Evolutionary conservation across 2,888 invertebrate species (phyloP).

Genomic region (Chloromyia formosa): DNA sequence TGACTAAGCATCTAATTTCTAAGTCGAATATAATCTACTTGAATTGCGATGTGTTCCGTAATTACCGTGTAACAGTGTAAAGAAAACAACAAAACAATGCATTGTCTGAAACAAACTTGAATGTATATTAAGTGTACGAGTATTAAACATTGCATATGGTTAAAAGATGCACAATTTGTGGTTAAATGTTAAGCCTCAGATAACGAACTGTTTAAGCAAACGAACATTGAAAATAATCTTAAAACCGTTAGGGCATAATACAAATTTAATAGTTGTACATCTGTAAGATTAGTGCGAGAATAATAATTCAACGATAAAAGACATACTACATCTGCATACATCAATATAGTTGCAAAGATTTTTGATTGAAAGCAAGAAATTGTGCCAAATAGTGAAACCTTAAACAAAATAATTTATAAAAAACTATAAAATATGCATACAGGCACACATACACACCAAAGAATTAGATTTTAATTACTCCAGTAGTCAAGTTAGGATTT

Average conservation of each 20-base stretch:
- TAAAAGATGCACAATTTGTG: conserved; percentile 19
- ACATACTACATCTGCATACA: not conserved
- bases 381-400: conserved; percentile 37
- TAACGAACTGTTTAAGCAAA: conserved; percentile 7
- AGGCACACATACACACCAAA: conserved; percentile 38
- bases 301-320: conserved; percentile 9
- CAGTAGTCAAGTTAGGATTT: conserved; percentile 14
- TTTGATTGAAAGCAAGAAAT: conserved; percentile 17
- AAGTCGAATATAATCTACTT: conserved; percentile 32
- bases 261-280: not conserved
- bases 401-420: conserved; percentile 17
- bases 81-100: conserved; percentile 9
- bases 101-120: too few species aligned
- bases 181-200: not conserved
- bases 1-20: conserved; percentile 37
- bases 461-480: conserved; percentile 29
- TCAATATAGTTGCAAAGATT: not conserved
- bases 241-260: conserved; percentile 6
- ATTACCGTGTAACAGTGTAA: conserved; percentile 32
- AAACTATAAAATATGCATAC: conserved; percentile 27
- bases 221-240: not conserved
- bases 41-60: conserved; percentile 32
- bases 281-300: not conserved
- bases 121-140: conserved; percentile 4
- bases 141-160: not conserved